Evolutionary conservation across 2,113 vertebrate species (phyloP).

Genomic region (Microcebus jonahi): DNA sequence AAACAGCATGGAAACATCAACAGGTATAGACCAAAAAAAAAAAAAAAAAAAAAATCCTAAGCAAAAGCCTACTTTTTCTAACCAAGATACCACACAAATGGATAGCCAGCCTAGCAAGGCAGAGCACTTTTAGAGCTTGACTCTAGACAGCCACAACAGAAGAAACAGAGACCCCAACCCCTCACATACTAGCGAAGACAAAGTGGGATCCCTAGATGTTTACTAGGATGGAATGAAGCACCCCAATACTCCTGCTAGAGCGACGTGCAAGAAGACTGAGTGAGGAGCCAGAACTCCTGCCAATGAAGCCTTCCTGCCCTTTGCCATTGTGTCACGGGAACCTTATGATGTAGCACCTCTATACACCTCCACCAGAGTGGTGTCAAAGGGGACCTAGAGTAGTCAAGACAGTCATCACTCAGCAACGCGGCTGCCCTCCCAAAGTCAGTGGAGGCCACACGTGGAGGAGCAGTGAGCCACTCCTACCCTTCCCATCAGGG

Average conservation of each 20-base stretch:
- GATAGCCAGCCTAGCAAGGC: background rate
- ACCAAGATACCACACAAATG: background rate
- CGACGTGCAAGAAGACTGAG: background rate
- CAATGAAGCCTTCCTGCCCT: background rate
- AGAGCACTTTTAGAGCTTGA: background rate
- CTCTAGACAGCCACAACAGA: background rate
- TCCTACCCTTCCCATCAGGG: background rate
- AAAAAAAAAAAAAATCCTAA: background rate
- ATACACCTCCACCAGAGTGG: background rate
- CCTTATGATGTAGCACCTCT: too few species aligned
- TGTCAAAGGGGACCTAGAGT: background rate
- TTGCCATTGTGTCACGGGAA: background rate
- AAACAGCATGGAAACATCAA: background rate
- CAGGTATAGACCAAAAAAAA: background rate
- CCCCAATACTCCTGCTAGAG: background rate
- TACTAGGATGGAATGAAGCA: background rate
- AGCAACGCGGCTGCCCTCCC: background rate
- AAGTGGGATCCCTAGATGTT: background rate
- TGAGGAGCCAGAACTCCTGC: background rate
- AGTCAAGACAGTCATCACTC: too few species aligned
- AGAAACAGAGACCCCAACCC: background rate
- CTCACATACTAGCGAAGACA: background rate
- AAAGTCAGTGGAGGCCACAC: background rate
- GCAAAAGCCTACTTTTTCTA: background rate
- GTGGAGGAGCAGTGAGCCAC: background rate